Conservation (phyloP, 2,113 vertebrate species). For the Tinamus guttatus region DNA sequence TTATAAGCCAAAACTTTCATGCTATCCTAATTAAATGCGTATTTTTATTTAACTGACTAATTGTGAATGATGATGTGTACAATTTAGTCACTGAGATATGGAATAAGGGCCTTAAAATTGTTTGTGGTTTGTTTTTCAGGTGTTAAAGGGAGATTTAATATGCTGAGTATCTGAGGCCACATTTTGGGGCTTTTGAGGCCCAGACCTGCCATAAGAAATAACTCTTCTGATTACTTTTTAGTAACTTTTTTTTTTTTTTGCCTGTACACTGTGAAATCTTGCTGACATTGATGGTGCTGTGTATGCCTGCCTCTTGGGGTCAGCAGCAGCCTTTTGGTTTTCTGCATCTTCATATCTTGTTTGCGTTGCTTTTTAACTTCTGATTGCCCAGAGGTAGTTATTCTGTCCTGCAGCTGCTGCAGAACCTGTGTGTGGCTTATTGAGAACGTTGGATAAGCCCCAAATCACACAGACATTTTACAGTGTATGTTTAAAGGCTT, state of each 20-base stretch:
- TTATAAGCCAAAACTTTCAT: background rate
- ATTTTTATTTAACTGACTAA: background rate
- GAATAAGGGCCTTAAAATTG: background rate
- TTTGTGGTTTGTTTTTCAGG: background rate
- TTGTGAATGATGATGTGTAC: background rate
- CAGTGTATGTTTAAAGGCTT: accelerated
- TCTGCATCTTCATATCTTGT: background rate
- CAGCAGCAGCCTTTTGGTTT: background rate
- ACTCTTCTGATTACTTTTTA: background rate
- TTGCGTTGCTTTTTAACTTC: background rate
- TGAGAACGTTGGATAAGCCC: background rate
- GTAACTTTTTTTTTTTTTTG: background rate
- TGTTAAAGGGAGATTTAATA: background rate
- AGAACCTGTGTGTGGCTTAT: accelerated
- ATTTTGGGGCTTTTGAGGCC: background rate
- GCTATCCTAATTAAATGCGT: background rate
- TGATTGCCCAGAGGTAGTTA: background rate
- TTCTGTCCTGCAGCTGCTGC: background rate
- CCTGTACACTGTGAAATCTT: background rate
- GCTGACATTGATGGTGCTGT: background rate
- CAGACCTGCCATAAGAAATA: background rate
- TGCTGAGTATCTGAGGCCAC: background rate
- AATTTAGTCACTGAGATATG: background rate
- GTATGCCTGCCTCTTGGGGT: background rate
- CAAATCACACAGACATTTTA: background rate